Percentiles rank a stretch among this genome's conserved stretches.
Conservation (phyloP, 2,888 invertebrate species). For the Plemyria rubiginata region DNA sequence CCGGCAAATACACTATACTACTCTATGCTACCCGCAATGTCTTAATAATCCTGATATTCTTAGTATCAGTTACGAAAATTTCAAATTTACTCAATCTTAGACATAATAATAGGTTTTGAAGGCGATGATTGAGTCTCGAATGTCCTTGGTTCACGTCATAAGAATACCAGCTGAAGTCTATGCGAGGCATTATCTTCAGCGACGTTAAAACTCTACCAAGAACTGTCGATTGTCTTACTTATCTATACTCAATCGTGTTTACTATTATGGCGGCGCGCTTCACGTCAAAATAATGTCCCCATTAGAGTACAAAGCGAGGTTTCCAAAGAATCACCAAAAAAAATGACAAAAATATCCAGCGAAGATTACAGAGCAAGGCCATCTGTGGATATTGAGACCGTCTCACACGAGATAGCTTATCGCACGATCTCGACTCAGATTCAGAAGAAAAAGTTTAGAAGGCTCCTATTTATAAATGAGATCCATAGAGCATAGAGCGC, state of each 20-base stretch:
- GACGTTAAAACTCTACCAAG: constrained; percentile 62
- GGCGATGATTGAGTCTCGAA: no score
- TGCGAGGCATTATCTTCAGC: constrained; percentile 50
- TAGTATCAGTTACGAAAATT: neutral
- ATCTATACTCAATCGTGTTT: constrained; percentile 83
- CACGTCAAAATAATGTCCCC: constrained; percentile 84
- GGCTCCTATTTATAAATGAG: constrained; percentile 81
- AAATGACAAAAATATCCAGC: constrained; percentile 79
- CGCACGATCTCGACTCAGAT: constrained; percentile 79
- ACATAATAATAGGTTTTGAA: no score
- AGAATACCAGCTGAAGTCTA: constrained; percentile 12
- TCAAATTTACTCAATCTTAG: constrained; percentile 4
- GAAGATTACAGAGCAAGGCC: constrained; percentile 80
- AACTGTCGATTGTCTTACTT: constrained; percentile 77
- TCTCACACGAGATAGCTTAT: constrained; percentile 82
- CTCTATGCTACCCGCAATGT: constrained; percentile 13
- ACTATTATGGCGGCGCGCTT: constrained; percentile 76
- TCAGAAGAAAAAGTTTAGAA: constrained; percentile 81
- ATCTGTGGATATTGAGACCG: constrained; percentile 85
- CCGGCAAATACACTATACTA: constrained; percentile 6
- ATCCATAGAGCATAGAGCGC: constrained; percentile 69
- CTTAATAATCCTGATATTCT: constrained; percentile 8
- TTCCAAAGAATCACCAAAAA: constrained; percentile 80
- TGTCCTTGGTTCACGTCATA: no score
- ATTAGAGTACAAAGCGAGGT: constrained; percentile 80